phyloP scores from a whole-genome alignment of 1,140 invertebrate genomes.

The Sinonovacula constricta region DNA sequence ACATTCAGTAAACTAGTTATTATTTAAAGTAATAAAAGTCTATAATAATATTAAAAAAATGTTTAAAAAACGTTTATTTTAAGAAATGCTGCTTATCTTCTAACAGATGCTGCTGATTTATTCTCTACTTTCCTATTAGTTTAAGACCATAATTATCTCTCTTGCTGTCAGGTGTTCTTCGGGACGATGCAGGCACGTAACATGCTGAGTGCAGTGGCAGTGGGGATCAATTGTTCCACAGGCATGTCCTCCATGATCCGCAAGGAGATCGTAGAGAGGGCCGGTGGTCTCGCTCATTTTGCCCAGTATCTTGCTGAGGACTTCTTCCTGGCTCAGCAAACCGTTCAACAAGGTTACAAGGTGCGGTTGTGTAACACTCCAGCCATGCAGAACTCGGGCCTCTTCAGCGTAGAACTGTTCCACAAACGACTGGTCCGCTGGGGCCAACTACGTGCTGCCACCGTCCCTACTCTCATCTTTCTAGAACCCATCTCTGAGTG shows the following conservation, averaged over 20 bases:
- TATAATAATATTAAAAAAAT: too few species aligned
- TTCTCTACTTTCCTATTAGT: too few species aligned
- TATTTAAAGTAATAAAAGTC: too few species aligned
- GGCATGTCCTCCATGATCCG: constrained; percentile 98
- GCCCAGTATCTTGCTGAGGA: constrained; percentile 98
- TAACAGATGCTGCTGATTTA: too few species aligned
- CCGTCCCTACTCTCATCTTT: constrained; percentile 93
- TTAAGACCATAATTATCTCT: too few species aligned
- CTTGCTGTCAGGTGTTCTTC: constrained; percentile 90
- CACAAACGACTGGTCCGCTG: constrained; percentile 92
- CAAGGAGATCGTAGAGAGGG: constrained; percentile 93
- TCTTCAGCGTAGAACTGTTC: constrained; percentile 90
- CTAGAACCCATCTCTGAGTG: constrained; percentile 97
- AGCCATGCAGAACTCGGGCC: constrained; percentile 94
- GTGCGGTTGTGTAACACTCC: constrained; percentile 86
- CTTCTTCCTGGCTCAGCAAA: constrained; percentile 97
- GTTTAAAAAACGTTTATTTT: too few species aligned
- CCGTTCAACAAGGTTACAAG: constrained; percentile 84
- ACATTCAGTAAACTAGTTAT: too few species aligned
- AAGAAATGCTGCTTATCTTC: too few species aligned
- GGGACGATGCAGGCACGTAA: constrained; percentile 98
- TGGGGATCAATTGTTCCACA: constrained; percentile 97
- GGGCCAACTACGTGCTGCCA: constrained; percentile 95
- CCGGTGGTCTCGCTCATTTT: constrained; percentile 94
- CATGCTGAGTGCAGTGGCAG: constrained; percentile 94